Percentiles rank a stretch among this genome's conserved stretches.
These are phyloP conservation scores for Plecturocebus donacophilus DNA, from an alignment of 2,113 vertebrate genomes.

Conservation along the genomic window DNA sequence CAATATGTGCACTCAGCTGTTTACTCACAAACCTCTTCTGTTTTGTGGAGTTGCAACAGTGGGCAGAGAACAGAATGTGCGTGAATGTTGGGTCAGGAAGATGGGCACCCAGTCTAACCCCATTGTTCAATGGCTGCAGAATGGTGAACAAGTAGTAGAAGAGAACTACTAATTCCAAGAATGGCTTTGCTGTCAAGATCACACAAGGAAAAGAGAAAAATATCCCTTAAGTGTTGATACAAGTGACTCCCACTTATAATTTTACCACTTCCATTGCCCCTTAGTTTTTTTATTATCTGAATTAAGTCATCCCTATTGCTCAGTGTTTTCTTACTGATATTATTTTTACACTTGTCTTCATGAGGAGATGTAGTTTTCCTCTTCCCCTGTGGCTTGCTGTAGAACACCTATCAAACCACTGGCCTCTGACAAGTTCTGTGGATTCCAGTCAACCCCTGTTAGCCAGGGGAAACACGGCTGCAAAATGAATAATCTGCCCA, in stretches of 20 bases:
- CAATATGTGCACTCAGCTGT: not conserved
- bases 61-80: not conserved
- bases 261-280: not conserved
- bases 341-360: not conserved
- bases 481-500: not conserved
- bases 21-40: not conserved
- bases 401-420: not conserved
- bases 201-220: not conserved
- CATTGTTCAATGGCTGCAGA: not conserved
- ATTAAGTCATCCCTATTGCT: not conserved
- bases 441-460: too few species aligned
- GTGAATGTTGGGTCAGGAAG: too few species aligned
- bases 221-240: not conserved
- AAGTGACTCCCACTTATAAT: not conserved
- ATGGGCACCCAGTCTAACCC: not conserved
- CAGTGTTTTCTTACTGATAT: not conserved
- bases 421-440: not conserved
- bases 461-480: too few species aligned
- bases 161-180: not conserved
- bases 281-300: not conserved
- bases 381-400: not conserved
- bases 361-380: not conserved
- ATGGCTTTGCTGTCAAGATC: not conserved
- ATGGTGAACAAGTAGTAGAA: not conserved
- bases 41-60: not conserved